Percentiles rank a stretch among this genome's conserved stretches.
These are phyloP conservation scores for Chaitophorus viminalis DNA, from an alignment of 2,888 invertebrate genomes.

Conservation along the genomic window DNA sequence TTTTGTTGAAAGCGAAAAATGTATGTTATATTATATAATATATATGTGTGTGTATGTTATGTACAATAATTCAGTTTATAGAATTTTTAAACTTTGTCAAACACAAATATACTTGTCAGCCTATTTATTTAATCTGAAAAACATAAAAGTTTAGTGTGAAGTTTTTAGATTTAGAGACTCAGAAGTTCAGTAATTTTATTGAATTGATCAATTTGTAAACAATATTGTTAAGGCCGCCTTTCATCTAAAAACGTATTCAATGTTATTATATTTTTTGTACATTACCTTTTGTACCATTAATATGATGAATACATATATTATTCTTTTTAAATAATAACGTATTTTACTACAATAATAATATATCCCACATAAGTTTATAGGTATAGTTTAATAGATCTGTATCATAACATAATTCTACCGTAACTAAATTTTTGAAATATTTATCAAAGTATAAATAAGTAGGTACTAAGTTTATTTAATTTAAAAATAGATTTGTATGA, in stretches of 20 bases:
- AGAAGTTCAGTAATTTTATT: not conserved
- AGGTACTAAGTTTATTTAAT: too few relatives aligned
- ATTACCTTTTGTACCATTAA: not conserved
- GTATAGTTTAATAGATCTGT: too few relatives aligned
- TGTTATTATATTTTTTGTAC: not conserved
- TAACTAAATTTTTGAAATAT: too few relatives aligned
- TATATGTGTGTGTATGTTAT: not conserved
- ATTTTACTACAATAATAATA: not conserved
- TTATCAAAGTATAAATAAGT: too few relatives aligned
- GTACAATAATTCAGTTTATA: not conserved
- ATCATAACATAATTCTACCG: too few relatives aligned
- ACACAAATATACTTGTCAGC: not conserved
- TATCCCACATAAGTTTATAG: not conserved
- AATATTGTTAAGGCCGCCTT: constrained; percentile 25
- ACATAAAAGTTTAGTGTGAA: constrained; percentile 11
- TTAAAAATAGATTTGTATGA: too few relatives aligned
- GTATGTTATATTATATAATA: too few relatives aligned
- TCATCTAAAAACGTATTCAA: not conserved
- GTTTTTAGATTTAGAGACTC: not conserved
- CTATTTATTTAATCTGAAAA: constrained; percentile 12
- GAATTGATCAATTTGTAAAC: constrained; percentile 21
- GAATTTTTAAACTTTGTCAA: constrained; percentile 30
- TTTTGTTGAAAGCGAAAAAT: too few relatives aligned
- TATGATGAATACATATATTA: not conserved
- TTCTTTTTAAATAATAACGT: not conserved